A percentile compares a stretch with the other conserved stretches of the same genome.
Evolutionary conservation across 1,140 invertebrate species (phyloP).

Genomic region (Sinonovacula constricta): DNA sequence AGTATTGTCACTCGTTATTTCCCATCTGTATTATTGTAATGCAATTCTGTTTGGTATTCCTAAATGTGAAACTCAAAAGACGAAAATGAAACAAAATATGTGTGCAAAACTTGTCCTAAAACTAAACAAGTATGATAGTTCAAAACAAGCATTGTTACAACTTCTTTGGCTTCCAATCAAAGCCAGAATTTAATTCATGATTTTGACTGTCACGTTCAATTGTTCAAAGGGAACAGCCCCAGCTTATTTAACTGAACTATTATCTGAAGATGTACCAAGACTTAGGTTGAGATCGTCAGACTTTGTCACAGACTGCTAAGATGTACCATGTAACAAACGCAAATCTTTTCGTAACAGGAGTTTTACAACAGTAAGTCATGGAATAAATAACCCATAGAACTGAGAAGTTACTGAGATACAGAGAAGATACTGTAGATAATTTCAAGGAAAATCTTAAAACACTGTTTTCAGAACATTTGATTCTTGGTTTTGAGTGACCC

Average conservation of each 20-base stretch:
- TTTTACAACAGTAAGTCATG: conserved; percentile 5
- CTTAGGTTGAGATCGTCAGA: conserved; percentile 2
- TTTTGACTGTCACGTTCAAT: conserved; percentile 15
- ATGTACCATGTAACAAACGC: not conserved
- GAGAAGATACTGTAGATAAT: not conserved
- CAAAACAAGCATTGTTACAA: conserved; percentile 5
- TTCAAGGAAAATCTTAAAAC: not conserved
- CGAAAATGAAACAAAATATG: conserved; percentile 5
- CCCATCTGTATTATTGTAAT: conserved; percentile 11
- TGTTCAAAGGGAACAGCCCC: conserved; percentile 13
- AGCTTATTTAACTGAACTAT: conserved; percentile 2
- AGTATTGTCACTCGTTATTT: not conserved
- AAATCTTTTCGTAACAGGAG: conserved; percentile 1
- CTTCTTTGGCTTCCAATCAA: conserved; percentile 23
- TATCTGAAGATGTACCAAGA: not conserved
- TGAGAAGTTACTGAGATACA: not conserved
- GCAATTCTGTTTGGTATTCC: conserved; percentile 6
- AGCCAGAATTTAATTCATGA: conserved; percentile 5
- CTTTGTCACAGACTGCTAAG: not conserved
- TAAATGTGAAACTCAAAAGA: not conserved
- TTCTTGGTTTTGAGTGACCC: too few species aligned
- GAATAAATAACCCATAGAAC: too few species aligned
- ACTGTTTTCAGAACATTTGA: not conserved
- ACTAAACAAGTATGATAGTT: conserved; percentile 1
- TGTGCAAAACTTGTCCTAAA: conserved; percentile 11